Evolutionary conservation across 2,113 vertebrate genomes (phyloP).

Genomic region (Melospiza georgiana): DNA sequence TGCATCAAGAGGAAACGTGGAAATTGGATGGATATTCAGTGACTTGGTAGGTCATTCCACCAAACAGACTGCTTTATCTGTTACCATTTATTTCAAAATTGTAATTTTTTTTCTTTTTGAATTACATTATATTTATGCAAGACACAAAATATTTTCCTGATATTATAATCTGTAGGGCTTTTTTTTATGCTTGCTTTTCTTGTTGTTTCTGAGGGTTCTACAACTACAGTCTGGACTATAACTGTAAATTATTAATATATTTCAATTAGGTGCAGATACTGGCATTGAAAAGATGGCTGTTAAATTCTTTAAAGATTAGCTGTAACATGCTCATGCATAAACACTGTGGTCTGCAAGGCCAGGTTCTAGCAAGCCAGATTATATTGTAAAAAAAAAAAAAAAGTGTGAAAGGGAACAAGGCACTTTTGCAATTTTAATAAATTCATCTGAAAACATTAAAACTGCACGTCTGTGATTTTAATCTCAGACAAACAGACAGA

Average conservation of each 20-base stretch:
- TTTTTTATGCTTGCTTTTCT: background rate
- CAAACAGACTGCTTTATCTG: background rate
- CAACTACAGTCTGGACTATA: background rate
- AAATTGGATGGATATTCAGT: background rate
- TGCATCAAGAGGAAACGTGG: background rate
- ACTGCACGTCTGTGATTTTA: background rate
- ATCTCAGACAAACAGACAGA: background rate
- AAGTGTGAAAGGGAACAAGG: fast-evolving
- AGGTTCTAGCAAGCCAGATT: background rate
- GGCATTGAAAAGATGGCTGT: background rate
- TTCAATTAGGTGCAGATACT: background rate
- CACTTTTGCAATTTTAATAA: background rate
- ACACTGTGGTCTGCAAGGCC: background rate
- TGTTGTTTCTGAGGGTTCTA: background rate
- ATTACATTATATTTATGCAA: background rate
- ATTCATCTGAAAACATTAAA: background rate
- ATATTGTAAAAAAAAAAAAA: background rate
- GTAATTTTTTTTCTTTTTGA: background rate
- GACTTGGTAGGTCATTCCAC: background rate
- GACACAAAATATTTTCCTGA: background rate
- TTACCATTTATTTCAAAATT: background rate
- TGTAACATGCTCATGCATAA: background rate
- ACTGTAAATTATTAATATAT: background rate
- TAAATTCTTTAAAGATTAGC: background rate
- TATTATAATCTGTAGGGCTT: background rate